A percentile compares a stretch with the other conserved stretches of the same genome.
These are phyloP conservation scores for Thecocarcelia acutangulata DNA, from an alignment of 2,888 invertebrate species.

Conservation along the genomic window DNA sequence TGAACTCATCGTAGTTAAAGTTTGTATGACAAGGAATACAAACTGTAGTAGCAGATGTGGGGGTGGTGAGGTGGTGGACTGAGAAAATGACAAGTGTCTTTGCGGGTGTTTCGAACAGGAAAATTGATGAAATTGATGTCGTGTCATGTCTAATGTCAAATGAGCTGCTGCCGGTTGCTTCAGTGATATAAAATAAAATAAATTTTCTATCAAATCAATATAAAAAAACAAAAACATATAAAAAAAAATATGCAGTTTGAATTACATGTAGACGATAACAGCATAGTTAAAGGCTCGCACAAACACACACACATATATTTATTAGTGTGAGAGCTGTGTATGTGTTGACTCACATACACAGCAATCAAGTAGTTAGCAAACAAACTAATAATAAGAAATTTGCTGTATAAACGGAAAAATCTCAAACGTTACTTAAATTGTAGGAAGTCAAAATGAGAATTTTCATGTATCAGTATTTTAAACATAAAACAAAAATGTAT, in stretches of 20 bases:
- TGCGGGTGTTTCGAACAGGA: constrained; percentile 67
- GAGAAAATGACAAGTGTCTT: constrained; percentile 11
- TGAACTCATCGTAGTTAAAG: constrained; percentile 36
- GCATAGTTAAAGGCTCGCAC: neutral
- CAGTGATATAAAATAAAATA: constrained; percentile 15
- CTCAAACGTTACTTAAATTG: neutral
- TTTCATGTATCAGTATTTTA: neutral
- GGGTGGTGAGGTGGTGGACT: constrained; percentile 6
- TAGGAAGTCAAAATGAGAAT: neutral
- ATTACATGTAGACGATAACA: constrained; percentile 20
- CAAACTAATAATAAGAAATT: constrained; percentile 55
- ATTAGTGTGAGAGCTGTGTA: too few species aligned
- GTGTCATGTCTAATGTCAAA: constrained; percentile 69
- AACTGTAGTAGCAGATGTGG: neutral
- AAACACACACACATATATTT: neutral
- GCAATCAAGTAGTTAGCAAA: constrained; percentile 7
- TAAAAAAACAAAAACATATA: neutral
- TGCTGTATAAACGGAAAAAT: neutral
- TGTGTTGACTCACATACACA: neutral
- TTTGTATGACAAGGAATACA: constrained; percentile 7
- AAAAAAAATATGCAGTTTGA: neutral
- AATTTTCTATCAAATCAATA: neutral
- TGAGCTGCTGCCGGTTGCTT: constrained; percentile 66
- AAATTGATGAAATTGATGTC: constrained; percentile 69
- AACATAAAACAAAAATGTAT: too few species aligned